A percentile compares a stretch with the other conserved stretches of the same genome.
phyloP scores from a whole-genome alignment of 2,888 invertebrate genomes.

The Drosophila recens region DNA sequence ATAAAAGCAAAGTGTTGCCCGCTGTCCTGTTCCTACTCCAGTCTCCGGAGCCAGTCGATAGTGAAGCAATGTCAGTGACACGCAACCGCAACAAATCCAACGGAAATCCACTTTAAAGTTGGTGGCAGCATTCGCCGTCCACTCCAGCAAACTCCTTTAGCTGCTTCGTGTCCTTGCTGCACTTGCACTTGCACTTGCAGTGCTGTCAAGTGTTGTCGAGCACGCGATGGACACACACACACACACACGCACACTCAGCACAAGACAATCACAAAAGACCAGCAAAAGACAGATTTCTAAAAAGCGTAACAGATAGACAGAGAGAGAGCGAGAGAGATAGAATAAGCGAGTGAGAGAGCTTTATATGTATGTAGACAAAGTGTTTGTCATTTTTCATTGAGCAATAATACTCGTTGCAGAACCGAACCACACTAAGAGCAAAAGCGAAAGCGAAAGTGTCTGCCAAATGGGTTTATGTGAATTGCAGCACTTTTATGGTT shows the following conservation, averaged over 20 bases:
- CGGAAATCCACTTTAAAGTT: slow-evolving; percentile 82
- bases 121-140: slow-evolving; percentile 24
- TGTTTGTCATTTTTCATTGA: slow-evolving; percentile 63
- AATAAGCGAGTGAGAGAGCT: not conserved
- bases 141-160: not conserved
- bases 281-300: slow-evolving; percentile 27
- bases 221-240: slow-evolving; percentile 75
- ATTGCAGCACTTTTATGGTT: slow-evolving; percentile 49
- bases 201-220: slow-evolving; percentile 71
- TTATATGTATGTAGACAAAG: slow-evolving; percentile 17
- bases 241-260: slow-evolving; percentile 31
- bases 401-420: slow-evolving; percentile 42
- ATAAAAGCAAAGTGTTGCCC: slow-evolving; percentile 70
- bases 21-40: not conserved
- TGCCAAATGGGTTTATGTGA: slow-evolving; percentile 53
- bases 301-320: not conserved
- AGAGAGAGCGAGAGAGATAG: not conserved
- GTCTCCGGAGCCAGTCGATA: slow-evolving; percentile 37
- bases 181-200: slow-evolving; percentile 74
- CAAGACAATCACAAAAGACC: slow-evolving; percentile 67
- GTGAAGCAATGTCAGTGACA: slow-evolving; percentile 68
- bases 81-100: slow-evolving; percentile 80
- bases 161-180: slow-evolving; percentile 45
- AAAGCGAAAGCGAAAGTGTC: slow-evolving; percentile 64
- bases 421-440: slow-evolving; percentile 32